Percentiles rank a stretch among this genome's conserved stretches.
phyloP scores from a whole-genome alignment of 2,113 vertebrate species.

The Redunca redunca region DNA sequence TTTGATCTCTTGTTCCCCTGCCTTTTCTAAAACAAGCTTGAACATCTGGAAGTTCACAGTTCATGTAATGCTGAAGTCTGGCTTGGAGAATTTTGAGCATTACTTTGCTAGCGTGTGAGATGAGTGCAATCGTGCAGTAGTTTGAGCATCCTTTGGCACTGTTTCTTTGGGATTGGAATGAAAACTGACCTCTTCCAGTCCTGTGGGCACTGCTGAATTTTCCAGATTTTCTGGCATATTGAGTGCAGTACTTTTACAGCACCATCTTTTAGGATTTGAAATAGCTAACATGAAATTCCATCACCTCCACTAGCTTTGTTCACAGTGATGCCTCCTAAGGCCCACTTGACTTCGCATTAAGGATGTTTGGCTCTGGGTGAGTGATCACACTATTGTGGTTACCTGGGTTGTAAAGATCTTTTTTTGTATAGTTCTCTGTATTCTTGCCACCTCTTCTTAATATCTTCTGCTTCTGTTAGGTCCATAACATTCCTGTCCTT shows the following conservation, averaged over 20 bases:
- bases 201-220: background rate
- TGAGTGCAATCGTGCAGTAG: background rate
- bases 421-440: background rate
- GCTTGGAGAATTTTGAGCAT: background rate
- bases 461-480: background rate
- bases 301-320: background rate
- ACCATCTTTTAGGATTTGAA: background rate
- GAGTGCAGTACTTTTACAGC: background rate
- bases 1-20: background rate
- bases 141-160: background rate
- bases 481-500: background rate
- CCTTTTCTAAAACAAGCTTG: background rate
- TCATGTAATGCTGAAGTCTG: background rate
- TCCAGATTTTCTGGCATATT: background rate
- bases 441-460: background rate
- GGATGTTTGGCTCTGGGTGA: background rate
- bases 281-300: background rate
- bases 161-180: background rate
- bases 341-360: background rate
- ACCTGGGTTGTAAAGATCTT: background rate
- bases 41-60: background rate
- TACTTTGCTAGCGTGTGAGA: background rate
- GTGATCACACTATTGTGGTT: background rate
- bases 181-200: background rate
- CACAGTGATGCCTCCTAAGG: background rate